Evolutionary conservation across 1,140 invertebrate species (phyloP).

Genomic region (Antheraea pernyi): DNA sequence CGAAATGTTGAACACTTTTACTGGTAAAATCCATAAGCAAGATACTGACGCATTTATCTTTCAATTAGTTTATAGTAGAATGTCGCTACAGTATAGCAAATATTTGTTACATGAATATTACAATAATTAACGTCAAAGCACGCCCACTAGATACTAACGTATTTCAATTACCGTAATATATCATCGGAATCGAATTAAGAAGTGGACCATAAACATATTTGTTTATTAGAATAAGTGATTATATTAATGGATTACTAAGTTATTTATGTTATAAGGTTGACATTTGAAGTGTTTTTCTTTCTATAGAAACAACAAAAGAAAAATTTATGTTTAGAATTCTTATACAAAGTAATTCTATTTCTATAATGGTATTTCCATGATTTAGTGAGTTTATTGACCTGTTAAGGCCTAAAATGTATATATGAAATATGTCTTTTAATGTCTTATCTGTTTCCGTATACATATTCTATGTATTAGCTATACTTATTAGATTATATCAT

Average conservation of each 20-base stretch:
- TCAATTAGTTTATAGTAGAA: slow-evolving; percentile 1
- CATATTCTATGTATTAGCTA: too few relatives aligned
- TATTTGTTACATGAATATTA: background rate
- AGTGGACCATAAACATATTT: background rate
- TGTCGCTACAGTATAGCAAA: background rate
- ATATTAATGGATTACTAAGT: too few relatives aligned
- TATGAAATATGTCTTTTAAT: too few relatives aligned
- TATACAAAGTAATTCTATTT: too few relatives aligned
- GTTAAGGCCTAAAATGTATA: too few relatives aligned
- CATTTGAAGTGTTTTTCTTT: background rate
- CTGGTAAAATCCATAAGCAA: background rate
- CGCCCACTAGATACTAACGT: background rate
- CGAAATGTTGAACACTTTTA: background rate
- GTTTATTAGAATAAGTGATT: too few relatives aligned
- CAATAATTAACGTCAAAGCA: background rate
- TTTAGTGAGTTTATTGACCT: too few relatives aligned
- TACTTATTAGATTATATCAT: too few relatives aligned
- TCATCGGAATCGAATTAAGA: background rate
- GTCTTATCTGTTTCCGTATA: too few relatives aligned
- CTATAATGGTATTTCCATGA: too few relatives aligned
- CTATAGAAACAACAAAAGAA: background rate
- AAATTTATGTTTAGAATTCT: too few relatives aligned
- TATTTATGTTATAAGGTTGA: too few relatives aligned
- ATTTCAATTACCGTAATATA: background rate
- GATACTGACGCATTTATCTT: background rate